Percentiles rank a stretch among this genome's conserved stretches.
Evolutionary conservation across 2,888 invertebrate species (phyloP).

Genomic region (Epinotia nisella): DNA sequence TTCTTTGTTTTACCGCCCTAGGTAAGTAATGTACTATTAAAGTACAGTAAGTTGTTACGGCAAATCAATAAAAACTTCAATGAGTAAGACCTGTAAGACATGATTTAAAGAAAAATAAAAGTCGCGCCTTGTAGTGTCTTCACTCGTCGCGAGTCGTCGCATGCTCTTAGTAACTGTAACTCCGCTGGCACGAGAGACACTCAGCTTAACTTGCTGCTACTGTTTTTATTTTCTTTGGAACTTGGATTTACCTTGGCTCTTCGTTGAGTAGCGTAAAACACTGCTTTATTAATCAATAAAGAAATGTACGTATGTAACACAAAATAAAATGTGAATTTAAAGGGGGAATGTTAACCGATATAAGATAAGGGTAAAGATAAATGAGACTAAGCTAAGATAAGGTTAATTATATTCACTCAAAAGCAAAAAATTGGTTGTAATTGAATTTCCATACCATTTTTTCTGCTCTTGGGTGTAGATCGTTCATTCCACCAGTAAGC

Average conservation of each 20-base stretch:
- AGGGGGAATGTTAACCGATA: no score
- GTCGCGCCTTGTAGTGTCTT: neutral
- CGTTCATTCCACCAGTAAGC: no score
- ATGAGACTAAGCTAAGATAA: no score
- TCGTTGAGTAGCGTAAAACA: neutral
- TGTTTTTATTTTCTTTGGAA: slow-evolving; percentile 14
- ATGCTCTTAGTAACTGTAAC: slow-evolving; percentile 26
- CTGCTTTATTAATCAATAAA: neutral
- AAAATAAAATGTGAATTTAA: no score
- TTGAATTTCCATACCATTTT: no score
- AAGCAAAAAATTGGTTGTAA: no score
- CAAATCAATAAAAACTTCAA: neutral
- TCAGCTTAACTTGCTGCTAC: slow-evolving; percentile 7
- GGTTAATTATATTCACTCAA: no score
- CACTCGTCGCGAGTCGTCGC: neutral
- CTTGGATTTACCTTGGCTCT: slow-evolving; percentile 15
- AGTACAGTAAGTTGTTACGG: neutral
- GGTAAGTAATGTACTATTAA: no score
- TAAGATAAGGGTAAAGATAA: no score
- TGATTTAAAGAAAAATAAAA: neutral
- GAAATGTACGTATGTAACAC: neutral
- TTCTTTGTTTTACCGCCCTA: no score
- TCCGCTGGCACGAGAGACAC: slow-evolving; percentile 3
- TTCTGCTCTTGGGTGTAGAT: no score
- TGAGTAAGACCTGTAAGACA: neutral